Evolutionary conservation across 2,888 invertebrate genomes (phyloP), one percentile per base, ranked within the genome.

Genomic region (Diarsia mendica): DNA sequence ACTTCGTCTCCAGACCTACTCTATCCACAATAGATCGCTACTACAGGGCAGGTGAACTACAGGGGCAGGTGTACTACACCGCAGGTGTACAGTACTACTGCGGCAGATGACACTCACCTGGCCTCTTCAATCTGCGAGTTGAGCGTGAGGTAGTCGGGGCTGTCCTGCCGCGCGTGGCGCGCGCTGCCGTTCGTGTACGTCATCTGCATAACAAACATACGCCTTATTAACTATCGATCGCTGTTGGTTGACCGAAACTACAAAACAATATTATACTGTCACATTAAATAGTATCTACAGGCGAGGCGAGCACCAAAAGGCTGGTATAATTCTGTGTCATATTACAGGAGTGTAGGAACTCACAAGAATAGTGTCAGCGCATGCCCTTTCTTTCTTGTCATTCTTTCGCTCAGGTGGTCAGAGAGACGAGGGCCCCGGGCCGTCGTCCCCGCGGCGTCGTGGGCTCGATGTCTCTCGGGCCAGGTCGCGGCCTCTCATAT

Each of bases 51-150:
- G 33, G 33, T 33, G 33, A 3, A 33, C 33, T 33, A 33, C 33
- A 33, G n/a, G 33, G 33, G 33, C 33, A 39, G 39, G 39, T 39
- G 39, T 39, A 39, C 8, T 39, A 39, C 39, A 39, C 5, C 3
- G 39, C 39, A 3, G 2, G 39, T 39, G 39, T 39, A 39, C 39
- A n/a, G 39, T 39, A 39, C 39, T 39, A 39, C 39, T 39, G 44
- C 66, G 63, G 94, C 94, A 23, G 15, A 9, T 18, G n/a, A 10
- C 3, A 67, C 86, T 82, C n/a, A 98, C 98, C 98, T 97, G 82
- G 97, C 98, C 93, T 98, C 97, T 93, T 98, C 98, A 87, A 98
- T 98, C 91, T 98, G 97, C 77, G 97, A 96, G 93, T 98, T 98
- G 87, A 98, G 96, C 87, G 97, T 97, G 82, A 97, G 97, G 93